Evolutionary conservation across 2,797 vertebrate species (phyloP).

Genomic region (Intellagama lesueurii): DNA sequence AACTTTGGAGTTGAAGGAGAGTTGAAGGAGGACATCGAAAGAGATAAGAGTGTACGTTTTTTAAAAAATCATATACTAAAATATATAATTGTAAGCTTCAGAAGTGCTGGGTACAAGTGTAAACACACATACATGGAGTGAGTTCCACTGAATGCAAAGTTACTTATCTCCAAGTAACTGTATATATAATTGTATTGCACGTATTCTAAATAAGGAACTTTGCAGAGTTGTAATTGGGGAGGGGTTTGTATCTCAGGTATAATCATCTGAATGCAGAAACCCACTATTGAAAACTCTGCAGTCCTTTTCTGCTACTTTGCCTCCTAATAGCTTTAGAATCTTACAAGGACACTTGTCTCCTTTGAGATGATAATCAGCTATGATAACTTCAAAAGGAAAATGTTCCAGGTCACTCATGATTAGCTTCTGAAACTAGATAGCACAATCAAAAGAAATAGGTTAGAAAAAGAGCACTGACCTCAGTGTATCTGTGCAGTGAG

Average conservation of each 20-base stretch:
- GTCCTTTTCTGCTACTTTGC: background rate
- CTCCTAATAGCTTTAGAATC: background rate
- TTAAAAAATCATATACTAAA: background rate
- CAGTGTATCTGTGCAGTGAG: background rate
- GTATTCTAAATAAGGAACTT: background rate
- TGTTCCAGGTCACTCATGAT: slow-evolving; percentile 21
- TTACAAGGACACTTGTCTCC: slow-evolving; percentile 12
- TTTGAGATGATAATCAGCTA: slow-evolving; percentile 10
- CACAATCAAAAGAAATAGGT: slow-evolving; percentile 36
- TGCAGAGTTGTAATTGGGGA: background rate
- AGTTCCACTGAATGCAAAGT: background rate
- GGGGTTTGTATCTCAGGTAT: background rate
- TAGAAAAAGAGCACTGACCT: slow-evolving; percentile 43
- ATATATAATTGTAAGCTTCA: background rate
- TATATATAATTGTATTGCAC: background rate
- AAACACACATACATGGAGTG: background rate
- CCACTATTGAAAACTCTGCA: background rate
- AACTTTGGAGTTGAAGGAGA: background rate
- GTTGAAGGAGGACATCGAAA: background rate
- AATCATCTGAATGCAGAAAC: background rate
- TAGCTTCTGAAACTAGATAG: slow-evolving; percentile 15
- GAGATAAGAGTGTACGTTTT: background rate
- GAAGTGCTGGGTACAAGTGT: background rate
- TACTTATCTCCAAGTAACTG: background rate
- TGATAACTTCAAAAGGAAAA: slow-evolving; percentile 26